Base-by-base conservation (phyloP, 2,888 invertebrate genomes). In the Lithodes maja region DNA sequence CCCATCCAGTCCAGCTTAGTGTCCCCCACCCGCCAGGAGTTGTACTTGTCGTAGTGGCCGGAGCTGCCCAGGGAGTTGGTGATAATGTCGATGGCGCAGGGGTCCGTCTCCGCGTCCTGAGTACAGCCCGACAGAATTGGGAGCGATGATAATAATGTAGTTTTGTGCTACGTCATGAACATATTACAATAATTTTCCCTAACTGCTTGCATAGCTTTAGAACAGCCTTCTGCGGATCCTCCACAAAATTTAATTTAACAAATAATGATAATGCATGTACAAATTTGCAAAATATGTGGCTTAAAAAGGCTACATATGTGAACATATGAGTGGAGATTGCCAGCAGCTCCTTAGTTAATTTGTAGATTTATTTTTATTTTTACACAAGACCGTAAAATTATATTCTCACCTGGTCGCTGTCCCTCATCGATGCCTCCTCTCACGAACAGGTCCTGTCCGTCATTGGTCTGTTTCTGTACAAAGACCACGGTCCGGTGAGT, bases 371-470 rank as follows among this genome's bases (percentile, higher is more conserved):
- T 33, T 33, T 33, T 33, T 33, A 33, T 33, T 33, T 33, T 33
- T 15, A 79, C 15, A 75, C 5, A 75, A 75, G 49, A 7, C 2
- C 2, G 15, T 80, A 33, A 33, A 33, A 33, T 33, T 33, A 33
- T 33, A 33, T 33, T 33, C 33, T 89, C 71, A 12, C 92, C 90
- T 0, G 93, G 92, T 0, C 89, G 92, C 3, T 92, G 92, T n/a
- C 90, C 89, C 12, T 86, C 82, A 61, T 90, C 92, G 3, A 92
- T 92, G 61, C 93, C 94, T n/a, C 94, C 94, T 77, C 94, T 91
- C 82, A 94, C 92, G 92, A 94, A 94, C 82, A 94, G 83, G 90
- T 94, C 93, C 92, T 94, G 93, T 9, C 94, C 94, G 0, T 92
- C 91, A 0, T 89, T 81, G 0, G 94, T 94, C 54, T 92, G 92